Evolutionary conservation across 2,888 invertebrate genomes (phyloP).

Genomic region (Dasypogon diadema): DNA sequence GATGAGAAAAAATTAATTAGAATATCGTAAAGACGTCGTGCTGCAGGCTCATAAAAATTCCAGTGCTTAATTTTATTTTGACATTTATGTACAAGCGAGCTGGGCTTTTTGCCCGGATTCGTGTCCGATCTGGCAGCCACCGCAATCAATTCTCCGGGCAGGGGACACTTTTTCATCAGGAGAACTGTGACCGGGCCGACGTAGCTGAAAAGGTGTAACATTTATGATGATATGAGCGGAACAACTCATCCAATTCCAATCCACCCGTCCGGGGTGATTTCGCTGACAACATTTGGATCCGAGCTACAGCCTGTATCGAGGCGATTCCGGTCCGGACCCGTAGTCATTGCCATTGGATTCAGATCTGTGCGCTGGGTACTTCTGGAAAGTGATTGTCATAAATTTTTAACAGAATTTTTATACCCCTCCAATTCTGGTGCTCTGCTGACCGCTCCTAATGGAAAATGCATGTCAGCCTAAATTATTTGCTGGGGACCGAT

Average conservation of each 20-base stretch:
- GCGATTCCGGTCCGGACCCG: not conserved
- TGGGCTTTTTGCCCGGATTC: not conserved
- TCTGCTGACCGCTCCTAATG: conserved; percentile 9
- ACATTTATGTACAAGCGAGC: conserved; percentile 4
- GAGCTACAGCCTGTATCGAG: not conserved
- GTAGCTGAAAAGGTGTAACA: not conserved
- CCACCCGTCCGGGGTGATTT: conserved; percentile 19
- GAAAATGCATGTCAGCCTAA: conserved; percentile 39
- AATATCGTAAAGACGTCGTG: conserved; percentile 32
- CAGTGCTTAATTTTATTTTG: conserved; percentile 20
- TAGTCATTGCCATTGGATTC: conserved; percentile 3
- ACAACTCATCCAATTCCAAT: not conserved
- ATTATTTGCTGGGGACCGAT: not conserved
- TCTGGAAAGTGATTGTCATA: conserved; percentile 29
- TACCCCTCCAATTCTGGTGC: conserved; percentile 9
- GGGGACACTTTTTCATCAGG: conserved; percentile 21
- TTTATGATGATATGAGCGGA: not conserved
- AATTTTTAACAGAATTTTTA: conserved; percentile 38
- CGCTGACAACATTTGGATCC: conserved; percentile 10
- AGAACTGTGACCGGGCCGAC: not conserved
- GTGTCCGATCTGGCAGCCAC: not conserved
- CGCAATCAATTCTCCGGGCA: conserved; percentile 15
- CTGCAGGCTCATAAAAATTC: conserved; percentile 35
- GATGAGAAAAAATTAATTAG: conserved; percentile 45
- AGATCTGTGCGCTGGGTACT: not conserved